Evolutionary conservation across 2,113 vertebrate species (phyloP), one percentile per base, ranked within the genome.

Genomic region (Rhinolophus ferrumequinum): DNA sequence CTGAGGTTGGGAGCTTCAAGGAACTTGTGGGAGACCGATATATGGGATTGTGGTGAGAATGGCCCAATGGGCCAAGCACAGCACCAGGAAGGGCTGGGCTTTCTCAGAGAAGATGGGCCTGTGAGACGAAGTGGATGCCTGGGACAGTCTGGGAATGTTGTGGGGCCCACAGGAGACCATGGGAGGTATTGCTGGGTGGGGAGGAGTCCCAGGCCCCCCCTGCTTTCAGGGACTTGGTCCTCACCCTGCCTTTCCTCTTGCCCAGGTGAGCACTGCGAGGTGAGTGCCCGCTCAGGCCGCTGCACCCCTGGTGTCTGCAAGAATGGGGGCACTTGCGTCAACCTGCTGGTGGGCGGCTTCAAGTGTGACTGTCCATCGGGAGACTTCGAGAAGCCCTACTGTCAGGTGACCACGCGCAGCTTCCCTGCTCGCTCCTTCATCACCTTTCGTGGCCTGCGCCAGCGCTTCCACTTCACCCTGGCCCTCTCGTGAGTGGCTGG

Each of bases 381-480:
- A 62, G 99, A 99, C 97, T 99, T 99, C 0, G 99, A 99, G 98
- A 99, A 99, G 56, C 99, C 99, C 2, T 99, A 99, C 98, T 99
- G 99, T 72, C 98, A 99, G 98, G 99, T 99, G 99, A 99, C 99
- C 98, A 99, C 99, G 0, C 99, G 99, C 81, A 99, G 99, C 98
- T 99, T 99, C 97, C 99, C 99, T 0, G 98, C 99, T 0, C 98
- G 96, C 66, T 99, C 99, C 97, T 99, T 99, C 98, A 85, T 99
- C 98, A 99, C 99, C 96, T 99, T 99, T 97, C 99, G 98, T 15
- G 99, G 99, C 35, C 99, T 99, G 52, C 99, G 99, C 41, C 99
- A 99, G 98, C 99, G 99, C 76, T 99, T 99, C 97, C 99, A 99
- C 98, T 99, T 99, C 98, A 99, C 99, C 66, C 98, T 99, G 26